Percentiles rank a stretch among this genome's conserved stretches.
Evolutionary conservation across 1,140 invertebrate species (phyloP).

Genomic region (Aradophagus sp.): DNA sequence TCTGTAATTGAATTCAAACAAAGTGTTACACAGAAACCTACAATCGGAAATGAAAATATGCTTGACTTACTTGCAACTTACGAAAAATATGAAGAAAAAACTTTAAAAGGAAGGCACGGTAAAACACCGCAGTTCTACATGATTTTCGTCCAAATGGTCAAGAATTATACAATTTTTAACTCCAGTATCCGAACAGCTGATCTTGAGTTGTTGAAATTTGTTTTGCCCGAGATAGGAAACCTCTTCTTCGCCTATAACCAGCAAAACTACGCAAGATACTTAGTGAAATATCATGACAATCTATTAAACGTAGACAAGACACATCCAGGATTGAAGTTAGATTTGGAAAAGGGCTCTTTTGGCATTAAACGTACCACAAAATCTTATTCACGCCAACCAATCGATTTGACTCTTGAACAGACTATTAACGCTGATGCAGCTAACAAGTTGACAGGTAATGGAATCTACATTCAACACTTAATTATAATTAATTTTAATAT

Average conservation of each 20-base stretch:
- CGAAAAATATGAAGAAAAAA: conserved; percentile 18
- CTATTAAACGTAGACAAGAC: conserved; percentile 28
- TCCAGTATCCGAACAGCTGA: conserved; percentile 36
- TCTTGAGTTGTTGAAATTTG: conserved; percentile 41
- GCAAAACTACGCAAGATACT: conserved; percentile 25
- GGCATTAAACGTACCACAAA: conserved; percentile 55
- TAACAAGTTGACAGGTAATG: conserved; percentile 51
- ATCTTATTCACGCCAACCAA: conserved; percentile 56
- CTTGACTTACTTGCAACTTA: conserved; percentile 8
- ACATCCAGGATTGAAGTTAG: conserved; percentile 45
- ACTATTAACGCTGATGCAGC: conserved; percentile 64
- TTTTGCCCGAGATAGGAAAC: conserved; percentile 61
- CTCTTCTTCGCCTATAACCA: conserved; percentile 47
- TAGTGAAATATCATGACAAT: conserved; percentile 21
- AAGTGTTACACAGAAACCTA: not conserved
- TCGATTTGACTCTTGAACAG: conserved; percentile 60
- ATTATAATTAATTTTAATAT: not conserved
- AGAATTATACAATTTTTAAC: conserved; percentile 59
- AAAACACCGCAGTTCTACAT: conserved; percentile 65
- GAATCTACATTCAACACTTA: not conserved
- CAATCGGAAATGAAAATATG: conserved; percentile 3
- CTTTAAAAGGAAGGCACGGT: conserved; percentile 55
- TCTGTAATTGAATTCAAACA: conserved; percentile 12
- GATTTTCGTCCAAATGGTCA: conserved; percentile 57
- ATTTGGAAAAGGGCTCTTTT: conserved; percentile 55